These are phyloP conservation scores for Leptocoma aspasia DNA, from an alignment of 2,113 vertebrate genomes.

Conservation along the genomic window DNA sequence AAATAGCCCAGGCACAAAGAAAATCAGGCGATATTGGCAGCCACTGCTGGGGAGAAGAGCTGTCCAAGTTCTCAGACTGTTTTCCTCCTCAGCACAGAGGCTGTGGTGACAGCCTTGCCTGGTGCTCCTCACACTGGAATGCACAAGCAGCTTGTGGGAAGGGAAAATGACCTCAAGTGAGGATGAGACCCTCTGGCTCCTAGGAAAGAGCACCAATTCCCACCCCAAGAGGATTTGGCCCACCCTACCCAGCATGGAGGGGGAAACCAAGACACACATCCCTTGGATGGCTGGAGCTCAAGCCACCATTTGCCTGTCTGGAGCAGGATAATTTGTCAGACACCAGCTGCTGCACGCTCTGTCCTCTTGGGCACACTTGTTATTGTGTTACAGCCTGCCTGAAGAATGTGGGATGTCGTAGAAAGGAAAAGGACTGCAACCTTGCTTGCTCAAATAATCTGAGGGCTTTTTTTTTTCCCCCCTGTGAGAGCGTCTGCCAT, in stretches of 20 bases:
- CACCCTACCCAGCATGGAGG: neutral
- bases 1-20: neutral
- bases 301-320: conserved; percentile 71
- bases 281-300: conserved; percentile 53
- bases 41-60: neutral
- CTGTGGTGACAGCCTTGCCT: neutral
- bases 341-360: conserved; percentile 74
- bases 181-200: neutral
- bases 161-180: neutral
- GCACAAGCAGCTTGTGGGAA: neutral
- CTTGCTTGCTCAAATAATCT: conserved; percentile 35
- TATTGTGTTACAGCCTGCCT: conserved; percentile 73
- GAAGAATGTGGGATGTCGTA: conserved; percentile 68
- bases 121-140: neutral
- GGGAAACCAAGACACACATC: conserved; percentile 43
- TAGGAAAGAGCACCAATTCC: neutral
- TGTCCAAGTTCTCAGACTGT: neutral
- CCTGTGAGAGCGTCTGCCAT: neutral
- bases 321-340: conserved; percentile 76
- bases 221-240: neutral
- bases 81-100: neutral
- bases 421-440: conserved; percentile 65
- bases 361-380: conserved; percentile 75
- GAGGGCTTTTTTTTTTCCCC: neutral
- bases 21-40: neutral